These are phyloP conservation scores for Pimephales promelas DNA, from an alignment of 2,113 vertebrate species.

Conservation along the genomic window DNA sequence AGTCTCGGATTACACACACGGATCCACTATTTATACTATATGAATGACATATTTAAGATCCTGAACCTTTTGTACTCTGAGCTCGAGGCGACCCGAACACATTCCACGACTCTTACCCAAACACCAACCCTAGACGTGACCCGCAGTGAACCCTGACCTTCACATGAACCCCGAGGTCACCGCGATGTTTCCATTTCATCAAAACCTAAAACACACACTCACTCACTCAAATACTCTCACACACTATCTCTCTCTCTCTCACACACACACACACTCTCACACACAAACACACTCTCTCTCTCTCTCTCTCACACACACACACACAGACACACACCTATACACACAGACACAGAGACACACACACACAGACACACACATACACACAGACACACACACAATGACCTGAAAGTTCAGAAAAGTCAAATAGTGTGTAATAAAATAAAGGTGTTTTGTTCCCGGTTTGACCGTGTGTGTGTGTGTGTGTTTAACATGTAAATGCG, in stretches of 20 bases:
- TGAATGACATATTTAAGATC: conserved; percentile 67
- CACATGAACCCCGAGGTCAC: conserved; percentile 62
- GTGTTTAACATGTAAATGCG: neutral
- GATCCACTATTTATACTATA: conserved; percentile 50
- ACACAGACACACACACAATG: neutral
- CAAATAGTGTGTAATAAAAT: neutral
- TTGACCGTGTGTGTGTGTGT: no score
- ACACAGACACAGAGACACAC: neutral
- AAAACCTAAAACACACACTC: conserved; percentile 20
- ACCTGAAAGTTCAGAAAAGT: neutral
- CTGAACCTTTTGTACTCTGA: conserved; percentile 53
- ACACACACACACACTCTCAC: neutral
- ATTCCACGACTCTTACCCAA: conserved; percentile 63
- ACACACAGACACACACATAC: neutral
- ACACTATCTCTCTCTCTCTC: conserved; percentile 3
- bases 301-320: neutral
- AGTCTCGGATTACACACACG: conserved; percentile 60
- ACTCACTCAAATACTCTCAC: neutral
- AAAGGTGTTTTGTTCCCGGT: neutral
- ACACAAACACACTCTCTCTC: neutral
- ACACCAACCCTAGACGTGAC: conserved; percentile 53
- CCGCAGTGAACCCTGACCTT: conserved; percentile 60
- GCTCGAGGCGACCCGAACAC: conserved; percentile 56
- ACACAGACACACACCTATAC: no score
- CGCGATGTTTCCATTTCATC: conserved; percentile 56